phyloP scores from a whole-genome alignment of 2,797 vertebrate species.

The Ctenopoma kingsleyae region DNA sequence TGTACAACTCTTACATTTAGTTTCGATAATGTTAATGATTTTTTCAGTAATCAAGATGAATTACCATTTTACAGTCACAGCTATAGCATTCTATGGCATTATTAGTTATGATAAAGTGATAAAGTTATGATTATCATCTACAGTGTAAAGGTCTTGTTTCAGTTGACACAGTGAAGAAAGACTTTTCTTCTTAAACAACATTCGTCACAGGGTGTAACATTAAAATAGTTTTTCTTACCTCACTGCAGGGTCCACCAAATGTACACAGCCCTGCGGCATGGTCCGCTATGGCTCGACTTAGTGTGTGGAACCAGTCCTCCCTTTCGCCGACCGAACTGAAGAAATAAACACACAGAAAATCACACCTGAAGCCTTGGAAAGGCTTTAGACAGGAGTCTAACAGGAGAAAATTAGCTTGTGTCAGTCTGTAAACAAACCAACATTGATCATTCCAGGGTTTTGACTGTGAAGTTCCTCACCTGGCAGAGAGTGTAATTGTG shows the following conservation, averaged over 20 bases:
- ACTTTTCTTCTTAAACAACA: conserved; percentile 1
- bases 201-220: neutral
- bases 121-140: neutral
- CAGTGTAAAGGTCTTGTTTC: neutral
- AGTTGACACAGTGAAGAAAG: neutral
- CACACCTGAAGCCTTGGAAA: neutral
- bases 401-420: neutral
- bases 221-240: conserved; percentile 67
- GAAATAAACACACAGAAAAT: conserved; percentile 29
- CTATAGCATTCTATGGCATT: no score
- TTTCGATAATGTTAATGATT: neutral
- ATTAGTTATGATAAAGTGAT: no score
- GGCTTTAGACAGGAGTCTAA: neutral
- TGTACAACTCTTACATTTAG: neutral
- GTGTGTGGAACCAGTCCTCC: conserved; percentile 95
- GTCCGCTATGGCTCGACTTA: conserved; percentile 90
- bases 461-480: conserved; percentile 79
- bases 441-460: neutral
- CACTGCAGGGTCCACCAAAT: conserved; percentile 83
- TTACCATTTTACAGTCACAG: neutral
- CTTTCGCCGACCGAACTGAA: conserved; percentile 93
- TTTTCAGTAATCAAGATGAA: neutral
- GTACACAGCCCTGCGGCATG: conserved; percentile 86
- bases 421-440: neutral
- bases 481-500: conserved; percentile 93